A percentile compares a stretch with the other conserved stretches of the same genome.
These are phyloP conservation scores for Tenebrio molitor DNA, from an alignment of 1,140 invertebrate genomes.

Conservation along the genomic window DNA sequence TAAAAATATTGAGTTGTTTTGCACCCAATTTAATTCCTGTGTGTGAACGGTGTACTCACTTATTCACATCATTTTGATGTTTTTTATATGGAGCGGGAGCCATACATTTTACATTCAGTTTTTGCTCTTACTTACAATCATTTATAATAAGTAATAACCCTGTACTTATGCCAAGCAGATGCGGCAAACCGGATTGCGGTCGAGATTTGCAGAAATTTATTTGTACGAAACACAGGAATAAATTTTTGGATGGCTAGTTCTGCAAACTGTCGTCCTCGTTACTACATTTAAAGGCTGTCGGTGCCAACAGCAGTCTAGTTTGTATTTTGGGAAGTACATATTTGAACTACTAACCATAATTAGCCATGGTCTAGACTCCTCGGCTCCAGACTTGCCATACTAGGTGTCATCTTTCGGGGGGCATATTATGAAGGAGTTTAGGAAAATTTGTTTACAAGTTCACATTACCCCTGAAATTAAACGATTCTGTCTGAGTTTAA, in stretches of 20 bases:
- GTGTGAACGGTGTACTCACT: too few relatives aligned
- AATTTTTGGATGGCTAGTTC: neutral
- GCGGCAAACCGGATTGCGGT: too few relatives aligned
- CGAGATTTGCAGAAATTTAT: too few relatives aligned
- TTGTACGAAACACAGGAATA: too few relatives aligned
- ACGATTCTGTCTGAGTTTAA: neutral
- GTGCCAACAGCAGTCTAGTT: neutral
- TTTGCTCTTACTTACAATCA: too few relatives aligned
- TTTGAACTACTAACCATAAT: neutral
- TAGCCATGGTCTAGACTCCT: neutral
- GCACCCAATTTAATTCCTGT: too few relatives aligned
- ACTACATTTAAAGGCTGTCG: neutral
- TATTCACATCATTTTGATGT: too few relatives aligned
- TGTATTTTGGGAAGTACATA: neutral
- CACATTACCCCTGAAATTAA: neutral
- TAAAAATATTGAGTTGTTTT: too few relatives aligned
- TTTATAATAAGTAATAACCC: too few relatives aligned
- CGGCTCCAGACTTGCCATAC: neutral
- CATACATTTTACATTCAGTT: too few relatives aligned
- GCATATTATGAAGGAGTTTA: neutral
- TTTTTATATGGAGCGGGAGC: too few relatives aligned
- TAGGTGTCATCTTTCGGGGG: neutral
- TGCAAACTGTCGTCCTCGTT: neutral
- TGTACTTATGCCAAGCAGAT: too few relatives aligned
- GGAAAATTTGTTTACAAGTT: neutral